These are phyloP conservation scores for Nyleta sp. DNA, from an alignment of 2,888 invertebrate species.

Conservation along the genomic window DNA sequence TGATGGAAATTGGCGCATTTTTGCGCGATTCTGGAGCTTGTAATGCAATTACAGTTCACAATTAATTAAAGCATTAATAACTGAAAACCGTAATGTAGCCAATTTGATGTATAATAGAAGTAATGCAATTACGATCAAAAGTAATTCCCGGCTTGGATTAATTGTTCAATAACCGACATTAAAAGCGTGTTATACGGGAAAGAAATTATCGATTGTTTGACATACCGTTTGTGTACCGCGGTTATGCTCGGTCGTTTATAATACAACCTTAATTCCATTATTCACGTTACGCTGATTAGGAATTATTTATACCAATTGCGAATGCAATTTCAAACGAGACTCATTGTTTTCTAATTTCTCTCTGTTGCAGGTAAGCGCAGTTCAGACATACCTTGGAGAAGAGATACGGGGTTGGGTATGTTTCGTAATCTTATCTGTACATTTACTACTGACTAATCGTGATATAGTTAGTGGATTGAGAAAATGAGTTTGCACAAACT, in stretches of 20 bases:
- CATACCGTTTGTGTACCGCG: not conserved
- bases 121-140: slow-evolving; percentile 2
- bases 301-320: too few relatives aligned
- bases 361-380: slow-evolving; percentile 31
- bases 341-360: not conserved
- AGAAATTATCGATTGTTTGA: slow-evolving; percentile 4
- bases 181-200: slow-evolving; percentile 6
- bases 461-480: too few relatives aligned
- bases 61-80: not conserved
- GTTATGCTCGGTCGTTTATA: not conserved
- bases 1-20: too few relatives aligned
- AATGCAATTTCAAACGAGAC: too few relatives aligned
- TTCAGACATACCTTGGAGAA: not conserved
- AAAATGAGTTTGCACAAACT: too few relatives aligned
- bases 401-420: too few relatives aligned
- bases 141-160: not conserved
- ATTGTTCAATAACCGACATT: slow-evolving; percentile 1
- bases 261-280: not conserved
- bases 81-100: not conserved
- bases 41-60: not conserved
- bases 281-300: too few relatives aligned
- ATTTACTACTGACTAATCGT: too few relatives aligned
- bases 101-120: not conserved
- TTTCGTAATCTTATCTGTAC: too few relatives aligned
- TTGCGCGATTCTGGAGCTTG: too few relatives aligned